Base-by-base conservation (phyloP, 37 sponge, comb jelly and placozoan species). In the Amphimedon queenslandica region DNA sequence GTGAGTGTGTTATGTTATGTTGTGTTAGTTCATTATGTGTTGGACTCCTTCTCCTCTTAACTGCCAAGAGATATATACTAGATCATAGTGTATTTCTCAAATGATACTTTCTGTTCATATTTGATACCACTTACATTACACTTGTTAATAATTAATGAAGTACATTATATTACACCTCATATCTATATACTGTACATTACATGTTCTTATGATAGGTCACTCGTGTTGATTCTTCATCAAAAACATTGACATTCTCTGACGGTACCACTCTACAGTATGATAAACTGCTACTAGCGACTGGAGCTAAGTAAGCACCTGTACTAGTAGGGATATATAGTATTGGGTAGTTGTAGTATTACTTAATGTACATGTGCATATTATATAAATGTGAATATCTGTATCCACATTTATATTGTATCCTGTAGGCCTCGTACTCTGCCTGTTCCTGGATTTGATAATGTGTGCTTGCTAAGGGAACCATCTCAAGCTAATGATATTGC, bases 231-330 rank as follows among this genome's bases (percentile, higher is more conserved):
- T 23, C 72, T 5, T 53, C 41, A 0, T 70, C 40, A 28, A 87
- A 88, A 64, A 77, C 82, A 8, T 77, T 85, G 18, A 75, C 71
- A 6, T 81, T 89, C 57, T 34, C 57, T 25, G 87, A 85, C 60
- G 90, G 77, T 33, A 79, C 75, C 1, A 66, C 37, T 11, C 36
- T 82, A 34, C 64, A 38, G 0, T 95, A 92, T 67, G 87, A 88
- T 68, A 70, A 40, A 5, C 71, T 95, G 23, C 66, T 95, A 25
- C 72, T 95, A 32, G 96, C 93, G 53, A 92, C 96, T 40, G 96
- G 96, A 28, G 70, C 81, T 1, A 79, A 69, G 90, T 92, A 64
- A 72, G 87, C 29, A 60, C 28, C 23, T 25, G 8, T 11, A 47
- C 53, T 47, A n/a, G n/a, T n/a, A n/a, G n/a, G n/a, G n/a, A n/a